Base-by-base conservation (phyloP, 2,113 vertebrate genomes). In the Sinosuthora webbiana region DNA sequence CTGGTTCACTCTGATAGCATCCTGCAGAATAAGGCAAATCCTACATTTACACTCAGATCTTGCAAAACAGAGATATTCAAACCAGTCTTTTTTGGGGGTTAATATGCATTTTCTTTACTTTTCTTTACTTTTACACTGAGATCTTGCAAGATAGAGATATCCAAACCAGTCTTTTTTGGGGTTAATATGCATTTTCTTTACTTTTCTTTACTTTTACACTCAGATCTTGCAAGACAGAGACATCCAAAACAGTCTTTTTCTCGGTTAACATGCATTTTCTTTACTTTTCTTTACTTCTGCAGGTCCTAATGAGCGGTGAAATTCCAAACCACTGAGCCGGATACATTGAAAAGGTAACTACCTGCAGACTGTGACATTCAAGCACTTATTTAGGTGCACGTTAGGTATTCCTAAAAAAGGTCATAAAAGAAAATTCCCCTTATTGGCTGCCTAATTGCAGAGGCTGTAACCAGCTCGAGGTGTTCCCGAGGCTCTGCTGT, bases 381-480 rank as follows among this genome's bases (percentile, higher is more conserved):
- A 24, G 73, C 60, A 33, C 62, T 89, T 74, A 15, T 69, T 93
- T 71, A 68, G 57, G 87, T 68, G 44, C 84, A 64, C 44, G 11
- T 71, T 87, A 87, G 31, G 20, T 27, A 78, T 89, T 59, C 77
- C 74, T 91, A n/a, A 75, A 83, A 82, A 84, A 82, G 3, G 60
- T 7, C 73, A 74, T 84, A 59, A 94, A 94, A 70, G 64, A n/a
- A 78, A 96, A 89, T 91, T 87, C 84, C 60, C 49, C 77, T 75
- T 63, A 30, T 6, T 91, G 87, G 16, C 77, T 89, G 73, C 69
- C 81, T 87, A 49, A 91, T 93, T 95, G 81, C 77, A 84, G 93
- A 56, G 91, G 9, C 77, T 2, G 2, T 95, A 94, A 94, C 84
- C 87, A 96, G 84, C 73, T 94, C 95, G 87, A 95, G 96, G 96